Conservation (phyloP, 2,888 invertebrate genomes). For the Teleogryllus oceanicus region DNA sequence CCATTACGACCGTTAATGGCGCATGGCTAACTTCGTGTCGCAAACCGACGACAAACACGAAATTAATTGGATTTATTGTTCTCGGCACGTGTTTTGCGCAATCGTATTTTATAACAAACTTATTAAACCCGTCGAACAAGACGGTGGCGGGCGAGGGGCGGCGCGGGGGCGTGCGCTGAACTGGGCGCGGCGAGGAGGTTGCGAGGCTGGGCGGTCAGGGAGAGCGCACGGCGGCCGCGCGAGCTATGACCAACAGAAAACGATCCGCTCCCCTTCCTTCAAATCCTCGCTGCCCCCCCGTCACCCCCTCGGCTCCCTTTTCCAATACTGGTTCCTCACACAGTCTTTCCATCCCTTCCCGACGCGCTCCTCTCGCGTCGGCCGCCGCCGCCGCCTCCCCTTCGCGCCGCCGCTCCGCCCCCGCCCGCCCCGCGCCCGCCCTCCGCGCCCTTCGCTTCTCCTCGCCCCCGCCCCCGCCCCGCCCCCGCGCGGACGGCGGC, state of each 20-base stretch:
- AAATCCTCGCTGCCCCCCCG: not conserved
- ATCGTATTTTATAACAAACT: slow-evolving; percentile 10
- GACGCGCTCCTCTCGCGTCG: too few relatives aligned
- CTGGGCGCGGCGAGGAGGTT: not conserved
- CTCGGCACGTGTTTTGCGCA: slow-evolving; percentile 6
- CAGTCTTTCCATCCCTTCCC: not conserved
- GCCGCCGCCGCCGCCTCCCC: too few relatives aligned
- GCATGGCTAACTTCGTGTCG: not conserved
- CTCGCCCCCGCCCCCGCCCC: not conserved
- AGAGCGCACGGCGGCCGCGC: not conserved
- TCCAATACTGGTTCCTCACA: slow-evolving; percentile 18
- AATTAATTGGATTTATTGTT: slow-evolving; percentile 18
- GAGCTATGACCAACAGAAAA: slow-evolving; percentile 8
- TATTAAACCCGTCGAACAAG: not conserved
- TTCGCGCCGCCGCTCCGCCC: too few relatives aligned
- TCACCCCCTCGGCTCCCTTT: not conserved
- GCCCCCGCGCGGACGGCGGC: not conserved
- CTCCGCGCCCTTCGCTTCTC: not conserved
- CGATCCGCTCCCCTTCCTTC: not conserved
- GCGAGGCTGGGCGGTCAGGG: not conserved
- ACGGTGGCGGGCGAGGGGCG: not conserved
- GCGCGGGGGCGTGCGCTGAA: not conserved
- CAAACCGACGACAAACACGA: not conserved
- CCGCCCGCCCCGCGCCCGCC: not conserved
- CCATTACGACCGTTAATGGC: not conserved